A percentile compares a stretch with the other conserved stretches of the same genome.
Conservation (phyloP, 2,113 vertebrate species). For the Leptosomus discolor region DNA sequence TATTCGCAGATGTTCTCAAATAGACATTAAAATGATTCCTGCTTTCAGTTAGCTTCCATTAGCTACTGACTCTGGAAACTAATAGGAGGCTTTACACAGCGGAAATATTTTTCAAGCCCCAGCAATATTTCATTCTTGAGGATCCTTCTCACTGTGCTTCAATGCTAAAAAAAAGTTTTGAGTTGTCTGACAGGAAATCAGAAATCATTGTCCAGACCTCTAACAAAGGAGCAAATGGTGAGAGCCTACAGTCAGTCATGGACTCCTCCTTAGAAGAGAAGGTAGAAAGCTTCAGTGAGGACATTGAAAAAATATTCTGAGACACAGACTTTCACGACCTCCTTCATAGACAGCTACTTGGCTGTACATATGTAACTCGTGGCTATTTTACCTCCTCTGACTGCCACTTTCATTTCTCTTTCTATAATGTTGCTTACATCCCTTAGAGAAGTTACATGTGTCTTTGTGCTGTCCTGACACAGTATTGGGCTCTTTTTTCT, state of each 20-base stretch:
- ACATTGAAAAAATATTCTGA: not conserved
- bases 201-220: not conserved
- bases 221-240: not conserved
- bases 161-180: not conserved
- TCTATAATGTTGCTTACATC: not conserved
- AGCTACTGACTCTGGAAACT: constrained; percentile 1
- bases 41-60: not conserved
- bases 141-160: not conserved
- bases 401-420: not conserved
- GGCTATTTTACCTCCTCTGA: not conserved
- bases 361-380: not conserved
- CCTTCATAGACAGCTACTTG: not conserved
- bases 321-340: not conserved
- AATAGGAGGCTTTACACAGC: not conserved
- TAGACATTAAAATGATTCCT: not conserved
- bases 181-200: not conserved
- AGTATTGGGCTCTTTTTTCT: not conserved
- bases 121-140: not conserved
- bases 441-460: not conserved
- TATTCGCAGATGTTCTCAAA: constrained; percentile 26
- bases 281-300: not conserved
- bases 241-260: not conserved
- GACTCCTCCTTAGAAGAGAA: not conserved
- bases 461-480: not conserved
- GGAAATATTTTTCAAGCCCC: not conserved